Conservation (phyloP, 2,888 invertebrate species). For the Caenorhabditis plicata region DNA sequence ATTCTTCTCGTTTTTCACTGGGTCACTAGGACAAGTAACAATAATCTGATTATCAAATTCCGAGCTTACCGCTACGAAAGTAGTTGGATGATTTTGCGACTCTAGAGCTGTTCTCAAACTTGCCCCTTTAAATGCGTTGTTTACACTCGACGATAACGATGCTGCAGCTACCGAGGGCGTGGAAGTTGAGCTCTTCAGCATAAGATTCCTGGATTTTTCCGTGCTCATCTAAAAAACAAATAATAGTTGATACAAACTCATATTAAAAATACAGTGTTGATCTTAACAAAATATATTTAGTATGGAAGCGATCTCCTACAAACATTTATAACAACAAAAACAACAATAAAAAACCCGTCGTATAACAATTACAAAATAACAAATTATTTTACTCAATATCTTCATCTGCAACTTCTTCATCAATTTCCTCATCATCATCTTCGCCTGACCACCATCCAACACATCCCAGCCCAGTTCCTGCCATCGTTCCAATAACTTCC, state of each 20-base stretch:
- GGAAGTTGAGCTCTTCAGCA: constrained; percentile 19
- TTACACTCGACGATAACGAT: neutral
- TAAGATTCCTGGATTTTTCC: constrained; percentile 22
- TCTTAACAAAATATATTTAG: neutral
- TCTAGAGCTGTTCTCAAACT: constrained; percentile 13
- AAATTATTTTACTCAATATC: too few species aligned
- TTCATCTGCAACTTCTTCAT: constrained; percentile 34
- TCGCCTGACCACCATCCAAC: constrained; percentile 52
- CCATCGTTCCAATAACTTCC: constrained; percentile 51
- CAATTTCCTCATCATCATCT: constrained; percentile 43
- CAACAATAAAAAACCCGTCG: neutral
- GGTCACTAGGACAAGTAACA: constrained; percentile 6
- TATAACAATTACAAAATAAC: constrained; percentile 3
- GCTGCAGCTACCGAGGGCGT: neutral
- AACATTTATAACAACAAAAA: constrained; percentile 2
- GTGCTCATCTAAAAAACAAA: constrained; percentile 5
- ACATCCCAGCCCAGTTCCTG: constrained; percentile 58
- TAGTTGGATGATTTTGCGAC: constrained; percentile 18
- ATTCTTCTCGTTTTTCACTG: neutral
- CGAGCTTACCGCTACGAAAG: constrained; percentile 9
- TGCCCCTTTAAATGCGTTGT: constrained; percentile 13
- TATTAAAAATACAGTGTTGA: neutral
- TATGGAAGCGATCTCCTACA: neutral
- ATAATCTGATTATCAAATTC: constrained; percentile 24
- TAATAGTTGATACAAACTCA: neutral